These are phyloP conservation scores for Capromys pilorides DNA, from an alignment of 2,797 vertebrate species.

Conservation along the genomic window DNA sequence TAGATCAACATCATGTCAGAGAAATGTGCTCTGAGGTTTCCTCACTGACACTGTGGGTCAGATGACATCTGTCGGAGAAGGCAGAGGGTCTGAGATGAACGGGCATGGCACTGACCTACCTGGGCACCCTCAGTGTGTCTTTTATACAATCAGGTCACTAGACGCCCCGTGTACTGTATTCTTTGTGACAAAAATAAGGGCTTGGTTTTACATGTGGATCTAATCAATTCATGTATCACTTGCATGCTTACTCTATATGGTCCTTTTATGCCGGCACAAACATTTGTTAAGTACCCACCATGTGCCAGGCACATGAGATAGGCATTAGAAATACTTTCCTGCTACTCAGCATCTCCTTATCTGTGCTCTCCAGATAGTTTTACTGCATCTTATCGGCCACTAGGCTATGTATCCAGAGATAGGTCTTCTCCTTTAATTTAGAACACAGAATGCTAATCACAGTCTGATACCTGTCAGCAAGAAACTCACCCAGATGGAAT, in stretches of 20 bases:
- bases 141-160: not conserved
- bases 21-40: not conserved
- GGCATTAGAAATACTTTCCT: not conserved
- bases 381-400: not conserved
- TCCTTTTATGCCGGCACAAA: conserved; percentile 19
- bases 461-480: conserved; percentile 62
- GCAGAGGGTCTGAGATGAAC: not conserved
- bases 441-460: conserved; percentile 59
- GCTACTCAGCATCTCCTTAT: not conserved
- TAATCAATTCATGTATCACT: not conserved
- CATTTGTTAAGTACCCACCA: not conserved
- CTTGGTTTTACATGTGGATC: not conserved
- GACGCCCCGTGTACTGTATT: not conserved
- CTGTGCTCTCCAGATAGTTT: not conserved
- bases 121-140: not conserved
- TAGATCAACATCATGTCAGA: conserved; percentile 27
- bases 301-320: not conserved
- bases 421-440: conserved; percentile 58
- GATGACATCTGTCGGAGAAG: conserved; percentile 36
- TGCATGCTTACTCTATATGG: not conserved
- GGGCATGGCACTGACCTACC: not conserved
- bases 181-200: not conserved
- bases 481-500: conserved; percentile 38
- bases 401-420: not conserved
- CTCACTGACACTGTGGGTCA: not conserved